Evolutionary conservation across 2,888 invertebrate genomes (phyloP), one percentile per base, ranked within the genome.

Genomic region (Pristionchus exspectatus): DNA sequence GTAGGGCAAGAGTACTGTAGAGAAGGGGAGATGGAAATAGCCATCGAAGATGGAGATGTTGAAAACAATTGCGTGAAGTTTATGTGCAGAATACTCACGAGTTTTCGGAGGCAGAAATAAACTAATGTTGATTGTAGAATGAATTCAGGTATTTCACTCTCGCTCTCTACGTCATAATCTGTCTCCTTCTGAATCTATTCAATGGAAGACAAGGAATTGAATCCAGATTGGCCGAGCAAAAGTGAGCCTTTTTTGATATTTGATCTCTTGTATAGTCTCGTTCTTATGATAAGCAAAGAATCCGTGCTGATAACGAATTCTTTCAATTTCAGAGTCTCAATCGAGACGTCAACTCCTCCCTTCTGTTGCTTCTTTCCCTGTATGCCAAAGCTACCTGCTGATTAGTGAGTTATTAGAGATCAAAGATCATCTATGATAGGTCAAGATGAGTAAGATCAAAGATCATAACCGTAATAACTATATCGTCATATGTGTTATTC

Each of bases 331-430:
- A 87, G 87, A 56, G 54, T 69, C 7, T 50, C 56, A 9, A 88
- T 88, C 38, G 87, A 86, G 72, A 86, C 86, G 21, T 90, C 93
- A 27, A 94, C 94, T 30, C 94, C 94, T 33, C 94, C 94, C 18
- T 94, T 94, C 90, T 94, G 94, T 90, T 94, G 94, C 90, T 91
- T 94, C 63, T 93, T 94, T 86, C 94, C 94, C 24, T 94, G 94
- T 84, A 91, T 94, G 69, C 94, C 94, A n/a, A 92, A 94, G 69
- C 92, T 94, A 30, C 89, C 92, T 50, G 83, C 94, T 38, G 93
- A 94, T 89, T 90, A 92, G 92, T 93, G 63, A 90, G 91, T 86
- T 7, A 10, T n/a, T 18, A 63, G n/a, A 63, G 63, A 63, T 63
- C 63, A 63, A 63, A 63, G 59, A 63, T 24, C 59, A 63, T 18